Evolutionary conservation across 2,797 vertebrate species (phyloP), one percentile per base, ranked within the genome.

Genomic region (Scleropages formosus): DNA sequence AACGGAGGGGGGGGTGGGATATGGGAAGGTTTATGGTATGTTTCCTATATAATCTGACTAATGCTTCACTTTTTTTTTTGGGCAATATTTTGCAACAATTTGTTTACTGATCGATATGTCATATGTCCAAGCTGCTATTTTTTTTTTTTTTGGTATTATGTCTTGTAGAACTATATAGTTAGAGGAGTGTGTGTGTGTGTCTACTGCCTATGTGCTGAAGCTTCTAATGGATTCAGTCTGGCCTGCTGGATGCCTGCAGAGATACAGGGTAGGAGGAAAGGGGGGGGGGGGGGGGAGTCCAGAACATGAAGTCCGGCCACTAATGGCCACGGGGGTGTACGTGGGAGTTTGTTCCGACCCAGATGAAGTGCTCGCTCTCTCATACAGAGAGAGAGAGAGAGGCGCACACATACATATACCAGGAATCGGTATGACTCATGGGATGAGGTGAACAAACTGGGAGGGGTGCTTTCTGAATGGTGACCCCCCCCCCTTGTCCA

Each of bases 261-360:
- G 70, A 20, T 18, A 27, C 47, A 56, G 20, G 62, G 10, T 51
- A 69, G 69, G 24, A 20, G 0, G 12, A 24, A 20, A 8, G 4
- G 16, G 10, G 12, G 12, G 64, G n/a, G 7, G 47, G 18, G 11
- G 24, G 27, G 20, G 4, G 31, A 24, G 85, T 79, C 80, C 86
- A 78, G 66, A 78, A 85, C 83, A 84, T 79, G 75, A 79, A 87
- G 84, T 89, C 86, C 84, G 84, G 86, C 86, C 82, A 85, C 88
- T 89, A 91, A 91, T 89, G 89, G 87, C 82, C 76, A 77, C 75
- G 82, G 81, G 87, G 83, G 79, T 76, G 83, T 89, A 87, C 76
- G 88, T 91, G 85, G 90, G 89, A 88, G 80, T 85, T 91, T 84
- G 87, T 81, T 85, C 85, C 86, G 84, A 85, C 80, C 82, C 81